phyloP scores from a whole-genome alignment of 2,113 vertebrate genomes.

The Periophthalmus modestus region DNA sequence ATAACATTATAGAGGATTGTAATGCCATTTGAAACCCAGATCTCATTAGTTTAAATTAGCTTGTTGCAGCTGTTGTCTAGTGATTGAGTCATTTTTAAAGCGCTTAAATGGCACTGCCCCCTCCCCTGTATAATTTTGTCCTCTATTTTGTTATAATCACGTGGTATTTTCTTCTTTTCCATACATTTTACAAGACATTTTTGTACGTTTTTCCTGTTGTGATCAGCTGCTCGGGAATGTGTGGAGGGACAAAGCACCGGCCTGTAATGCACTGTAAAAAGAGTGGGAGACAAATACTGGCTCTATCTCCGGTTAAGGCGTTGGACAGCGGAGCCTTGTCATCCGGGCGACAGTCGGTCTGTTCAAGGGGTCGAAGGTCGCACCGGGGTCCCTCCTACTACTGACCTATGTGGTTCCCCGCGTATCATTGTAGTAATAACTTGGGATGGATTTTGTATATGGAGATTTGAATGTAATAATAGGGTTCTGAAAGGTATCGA shows the following conservation, averaged over 20 bases:
- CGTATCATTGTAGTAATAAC: background rate
- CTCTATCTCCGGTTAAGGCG: conserved; percentile 21
- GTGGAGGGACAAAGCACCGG: conserved; percentile 45
- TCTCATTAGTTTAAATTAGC: too few relatives aligned
- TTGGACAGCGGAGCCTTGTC: conserved; percentile 64
- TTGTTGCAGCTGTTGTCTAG: too few relatives aligned
- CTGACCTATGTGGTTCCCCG: background rate
- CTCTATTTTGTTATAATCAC: too few relatives aligned
- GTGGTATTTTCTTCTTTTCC: background rate
- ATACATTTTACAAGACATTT: background rate
- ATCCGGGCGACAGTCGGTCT: conserved; percentile 45
- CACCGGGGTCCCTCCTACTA: conserved; percentile 22
- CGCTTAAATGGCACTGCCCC: too few relatives aligned
- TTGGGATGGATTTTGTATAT: background rate
- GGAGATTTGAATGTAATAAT: background rate
- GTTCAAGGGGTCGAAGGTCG: conserved; percentile 46
- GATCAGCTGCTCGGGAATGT: conserved; percentile 36
- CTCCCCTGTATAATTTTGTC: too few relatives aligned
- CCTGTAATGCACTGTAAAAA: conserved; percentile 17
- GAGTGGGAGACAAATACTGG: conserved; percentile 37
- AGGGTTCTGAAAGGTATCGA: background rate
- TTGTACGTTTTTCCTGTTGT: background rate
- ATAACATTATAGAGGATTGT: too few relatives aligned
- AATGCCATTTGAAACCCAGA: too few relatives aligned
- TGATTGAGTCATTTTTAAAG: too few relatives aligned